Evolutionary conservation across 2,797 vertebrate genomes (phyloP).

Genomic region (Poeciliopsis presidionis): DNA sequence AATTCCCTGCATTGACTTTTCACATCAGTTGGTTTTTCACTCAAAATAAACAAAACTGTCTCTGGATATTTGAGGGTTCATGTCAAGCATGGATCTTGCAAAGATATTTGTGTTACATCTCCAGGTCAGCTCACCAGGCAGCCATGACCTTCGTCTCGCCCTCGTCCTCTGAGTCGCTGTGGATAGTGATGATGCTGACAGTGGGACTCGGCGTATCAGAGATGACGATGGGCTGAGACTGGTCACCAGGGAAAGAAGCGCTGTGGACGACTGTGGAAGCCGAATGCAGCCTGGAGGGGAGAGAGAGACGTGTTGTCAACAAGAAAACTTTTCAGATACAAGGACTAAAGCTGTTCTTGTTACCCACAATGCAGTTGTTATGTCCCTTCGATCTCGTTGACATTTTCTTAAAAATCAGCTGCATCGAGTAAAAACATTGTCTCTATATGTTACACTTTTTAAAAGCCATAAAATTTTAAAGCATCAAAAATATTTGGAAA

Average conservation of each 20-base stretch:
- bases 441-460: background rate
- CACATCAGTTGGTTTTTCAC: background rate
- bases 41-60: background rate
- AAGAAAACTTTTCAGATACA: background rate
- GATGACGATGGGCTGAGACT: constrained; percentile 94
- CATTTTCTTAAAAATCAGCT: background rate
- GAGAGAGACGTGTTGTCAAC: background rate
- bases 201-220: constrained; percentile 96
- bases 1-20: too few species aligned
- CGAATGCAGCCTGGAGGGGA: constrained; percentile 79
- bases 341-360: background rate
- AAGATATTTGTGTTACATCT: background rate
- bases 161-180: constrained; percentile 97
- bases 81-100: background rate
- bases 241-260: constrained; percentile 80
- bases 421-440: background rate
- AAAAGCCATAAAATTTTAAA: background rate
- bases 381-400: background rate
- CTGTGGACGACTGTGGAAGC: constrained; percentile 83
- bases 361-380: background rate
- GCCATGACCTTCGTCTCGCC: constrained; percentile 93
- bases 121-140: constrained; percentile 78
- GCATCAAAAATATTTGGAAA: background rate
- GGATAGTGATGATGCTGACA: constrained; percentile 98
- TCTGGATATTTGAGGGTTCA: background rate